These are phyloP conservation scores for Ceriagrion tenellum DNA, from an alignment of 2,888 invertebrate species.

Conservation along the genomic window DNA sequence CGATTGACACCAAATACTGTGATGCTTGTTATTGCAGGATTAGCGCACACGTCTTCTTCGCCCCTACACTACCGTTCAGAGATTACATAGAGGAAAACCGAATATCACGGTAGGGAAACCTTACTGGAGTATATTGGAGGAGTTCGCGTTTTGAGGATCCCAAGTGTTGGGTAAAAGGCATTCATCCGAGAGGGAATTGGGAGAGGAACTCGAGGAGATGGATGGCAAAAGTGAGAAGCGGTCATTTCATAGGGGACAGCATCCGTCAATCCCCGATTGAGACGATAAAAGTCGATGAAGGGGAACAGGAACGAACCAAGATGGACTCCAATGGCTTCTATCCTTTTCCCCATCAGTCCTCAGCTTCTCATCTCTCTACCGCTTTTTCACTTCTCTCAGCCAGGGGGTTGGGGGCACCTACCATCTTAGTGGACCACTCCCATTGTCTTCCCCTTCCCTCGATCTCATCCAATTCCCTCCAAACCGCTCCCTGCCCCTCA, in stretches of 20 bases:
- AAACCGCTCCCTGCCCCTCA: no score
- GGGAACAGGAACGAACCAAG: neutral
- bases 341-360: neutral
- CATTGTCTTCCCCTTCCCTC: neutral
- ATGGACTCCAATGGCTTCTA: neutral
- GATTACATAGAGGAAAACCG: no score
- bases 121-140: neutral
- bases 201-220: neutral
- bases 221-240: neutral
- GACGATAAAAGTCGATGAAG: conserved; percentile 49
- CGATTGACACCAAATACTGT: no score
- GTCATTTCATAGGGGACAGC: conserved; percentile 35
- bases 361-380: neutral
- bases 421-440: neutral
- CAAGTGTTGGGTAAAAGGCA: neutral
- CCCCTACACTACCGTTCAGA: neutral
- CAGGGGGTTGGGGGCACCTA: neutral
- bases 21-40: neutral
- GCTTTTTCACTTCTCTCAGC: neutral
- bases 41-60: neutral
- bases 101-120: no score
- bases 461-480: neutral
- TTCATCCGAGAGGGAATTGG: neutral
- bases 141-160: neutral
- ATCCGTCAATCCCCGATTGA: conserved; percentile 56